Base-by-base conservation (phyloP, 2,888 invertebrate species). In the Pristionchus fissidentatus region DNA sequence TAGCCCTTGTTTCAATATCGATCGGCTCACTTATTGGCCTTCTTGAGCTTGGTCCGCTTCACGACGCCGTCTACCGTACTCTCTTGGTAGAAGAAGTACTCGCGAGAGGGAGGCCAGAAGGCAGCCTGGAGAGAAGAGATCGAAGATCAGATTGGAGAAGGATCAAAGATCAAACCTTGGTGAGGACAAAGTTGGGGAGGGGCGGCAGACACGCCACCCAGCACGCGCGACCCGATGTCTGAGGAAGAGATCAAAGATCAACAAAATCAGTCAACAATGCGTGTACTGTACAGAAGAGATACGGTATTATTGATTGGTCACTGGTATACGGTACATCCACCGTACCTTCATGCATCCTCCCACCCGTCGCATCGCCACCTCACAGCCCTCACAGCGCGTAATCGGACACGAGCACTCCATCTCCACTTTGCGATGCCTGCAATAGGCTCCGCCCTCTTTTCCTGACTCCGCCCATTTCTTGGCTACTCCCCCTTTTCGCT, bases 71-170 rank as follows among this genome's bases (percentile, higher is more conserved):
- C 52, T 26, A 41, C 41, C 26, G 66, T 66, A 2, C 78, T 66
- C 49, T 85, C 84, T 38, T 84, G 55, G 84, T 88, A 89, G 86
- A 89, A 90, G 85, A 85, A 89, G 75, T 90, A 89, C 22, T 85
- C 88, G 13, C 88, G 84, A 0, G 84, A 86, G 3, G 90, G 90
- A 7, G 90, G 90, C 89, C 89, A 90, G 84, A 90, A 90, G 10
- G 88, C 89, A 5, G 85, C 57, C 87, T 87, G 83, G 22, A 22
- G 57, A 73, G 32, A 8, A 60, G n/a, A n/a, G 19, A 60, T 60
- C 62, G 26, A 49, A 49, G 49, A 49, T 49, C 19, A n/a, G n/a
- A n/a, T n/a, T n/a, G n/a, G n/a, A 8, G 60, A 38, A 29, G 26
- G 70, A 66, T 66, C 62, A 70, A 43, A 41, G 41, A 52, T 70